phyloP scores from a whole-genome alignment of 2,797 vertebrate genomes.

The Clarias pachynema region DNA sequence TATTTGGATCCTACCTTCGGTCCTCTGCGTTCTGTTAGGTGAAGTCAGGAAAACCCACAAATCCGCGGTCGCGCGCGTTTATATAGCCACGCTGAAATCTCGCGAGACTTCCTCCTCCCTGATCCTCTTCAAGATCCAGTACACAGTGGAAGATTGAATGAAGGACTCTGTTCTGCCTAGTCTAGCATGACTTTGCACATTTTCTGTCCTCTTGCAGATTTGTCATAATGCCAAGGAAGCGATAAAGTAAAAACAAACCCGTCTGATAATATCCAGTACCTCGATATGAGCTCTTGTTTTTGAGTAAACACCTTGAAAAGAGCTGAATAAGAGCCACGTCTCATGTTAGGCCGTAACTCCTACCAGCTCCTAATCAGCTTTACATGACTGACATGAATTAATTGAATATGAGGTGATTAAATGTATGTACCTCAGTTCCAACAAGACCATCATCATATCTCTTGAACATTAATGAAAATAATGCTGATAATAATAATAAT shows the following conservation, averaged over 20 bases:
- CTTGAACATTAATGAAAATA: background rate
- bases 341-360: background rate
- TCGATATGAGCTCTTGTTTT: background rate
- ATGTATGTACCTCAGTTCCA: too few species aligned
- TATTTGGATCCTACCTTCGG: conserved; percentile 22
- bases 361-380: background rate
- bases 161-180: conserved; percentile 23
- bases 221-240: conserved; percentile 30
- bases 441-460: background rate
- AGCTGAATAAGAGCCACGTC: background rate
- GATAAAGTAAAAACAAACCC: background rate
- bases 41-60: background rate
- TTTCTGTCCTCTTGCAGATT: conserved; percentile 35
- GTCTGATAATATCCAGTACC: background rate
- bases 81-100: conserved; percentile 64
- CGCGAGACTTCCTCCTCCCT: conserved; percentile 64
- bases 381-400: background rate
- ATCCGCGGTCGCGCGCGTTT: conserved; percentile 3
- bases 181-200: conserved; percentile 77
- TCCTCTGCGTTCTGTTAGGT: background rate
- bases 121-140: background rate
- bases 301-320: background rate
- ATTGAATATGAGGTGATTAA: background rate
- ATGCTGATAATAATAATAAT: background rate
- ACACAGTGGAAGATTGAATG: background rate